phyloP scores from a whole-genome alignment of 2,888 invertebrate species.

The Synanthedon vespiformis region DNA sequence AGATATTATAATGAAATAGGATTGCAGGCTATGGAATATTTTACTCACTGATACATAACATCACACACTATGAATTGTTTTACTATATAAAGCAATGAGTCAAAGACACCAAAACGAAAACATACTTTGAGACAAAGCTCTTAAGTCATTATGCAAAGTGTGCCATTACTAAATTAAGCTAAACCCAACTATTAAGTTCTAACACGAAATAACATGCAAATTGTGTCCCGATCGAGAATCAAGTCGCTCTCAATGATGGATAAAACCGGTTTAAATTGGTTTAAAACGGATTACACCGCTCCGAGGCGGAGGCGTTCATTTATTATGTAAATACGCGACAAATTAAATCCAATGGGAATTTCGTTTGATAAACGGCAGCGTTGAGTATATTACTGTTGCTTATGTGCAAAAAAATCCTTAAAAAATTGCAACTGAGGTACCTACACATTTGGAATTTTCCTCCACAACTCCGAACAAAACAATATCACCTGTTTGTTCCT shows the following conservation, averaged over 20 bases:
- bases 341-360: constrained; percentile 67
- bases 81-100: background rate
- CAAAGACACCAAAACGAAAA: background rate
- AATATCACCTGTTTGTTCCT: no score
- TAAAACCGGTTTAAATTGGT: constrained; percentile 42
- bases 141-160: background rate
- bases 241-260: constrained; percentile 65
- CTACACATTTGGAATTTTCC: background rate
- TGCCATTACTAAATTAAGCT: constrained; percentile 29
- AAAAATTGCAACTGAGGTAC: background rate
- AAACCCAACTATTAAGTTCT: constrained; percentile 51
- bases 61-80: constrained; percentile 13
- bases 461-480: no score
- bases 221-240: constrained; percentile 63
- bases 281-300: constrained; percentile 53
- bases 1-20: no score
- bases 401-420: background rate
- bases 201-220: constrained; percentile 59
- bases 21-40: no score
- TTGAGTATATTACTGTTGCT: constrained; percentile 25
- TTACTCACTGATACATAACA: no score
- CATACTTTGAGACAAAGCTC: background rate
- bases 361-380: constrained; percentile 59
- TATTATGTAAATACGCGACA: constrained; percentile 70
- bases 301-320: constrained; percentile 62